Base-by-base conservation (phyloP, 2,797 vertebrate species). In the Kryptopterus vitreolus region DNA sequence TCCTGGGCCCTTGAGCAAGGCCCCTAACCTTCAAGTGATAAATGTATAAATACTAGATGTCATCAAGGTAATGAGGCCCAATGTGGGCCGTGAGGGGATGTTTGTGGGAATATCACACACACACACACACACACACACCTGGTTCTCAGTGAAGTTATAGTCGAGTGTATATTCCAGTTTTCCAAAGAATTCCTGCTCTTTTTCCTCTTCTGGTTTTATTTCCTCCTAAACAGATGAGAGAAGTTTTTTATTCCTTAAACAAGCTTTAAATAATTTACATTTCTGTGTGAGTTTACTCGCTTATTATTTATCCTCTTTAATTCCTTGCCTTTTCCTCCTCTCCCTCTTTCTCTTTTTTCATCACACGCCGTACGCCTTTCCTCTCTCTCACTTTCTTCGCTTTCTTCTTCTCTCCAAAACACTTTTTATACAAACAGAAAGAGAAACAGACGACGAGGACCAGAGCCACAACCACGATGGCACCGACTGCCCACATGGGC, bases 161-260 rank as follows among this genome's bases (percentile, higher is more conserved):
- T 97, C 96, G 88, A 97, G 86, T 0, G 93, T 85, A 84, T 94
- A 97, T 88, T 96, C 95, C 87, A 97, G 89, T 59, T 94, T 95
- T 11, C 96, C 96, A 1, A 95, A 78, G 26, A 72, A 85, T 38
- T 94, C 95, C 63, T 95, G 93, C 58, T 95, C 93, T 35, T 94
- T 90, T 3, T 90, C 93, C 33, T 93, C 90, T 0, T 91, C 90
- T 1, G 81, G 78, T 52, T 87, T 87, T 1, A 89, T 88, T 79
- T 92, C 92, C 2, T 93, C 93, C 93, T 94, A 81, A 46, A 35
- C 33, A 5, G 26, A 48, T 62, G 38, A 22, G 38, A 29, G 13
- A 24, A 3, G n/a, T 11, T n/a, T 15, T 46, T 15, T 13, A 15
- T 79, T 43, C 31, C 52, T 55, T n/a, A 18, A 43, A 69, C 53